These are phyloP conservation scores for Andrena dorsata DNA, from an alignment of 2,888 invertebrate species.

Conservation along the genomic window DNA sequence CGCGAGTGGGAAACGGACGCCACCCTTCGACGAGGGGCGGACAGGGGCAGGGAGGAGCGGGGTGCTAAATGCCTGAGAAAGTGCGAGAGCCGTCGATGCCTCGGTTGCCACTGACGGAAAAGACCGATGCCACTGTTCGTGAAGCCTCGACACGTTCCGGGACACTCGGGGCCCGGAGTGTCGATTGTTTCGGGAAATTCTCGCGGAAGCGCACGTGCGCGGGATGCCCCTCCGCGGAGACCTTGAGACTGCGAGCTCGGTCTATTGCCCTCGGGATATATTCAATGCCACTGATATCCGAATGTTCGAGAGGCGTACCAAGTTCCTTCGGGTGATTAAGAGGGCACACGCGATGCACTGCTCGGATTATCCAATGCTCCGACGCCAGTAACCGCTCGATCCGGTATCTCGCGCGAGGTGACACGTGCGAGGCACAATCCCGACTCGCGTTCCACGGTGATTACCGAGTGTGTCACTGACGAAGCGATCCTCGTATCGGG, in stretches of 20 bases:
- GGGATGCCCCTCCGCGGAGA: background rate
- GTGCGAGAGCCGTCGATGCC: background rate
- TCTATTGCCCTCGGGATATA: background rate
- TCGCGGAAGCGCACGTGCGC: slow-evolving; percentile 7
- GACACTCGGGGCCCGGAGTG: background rate
- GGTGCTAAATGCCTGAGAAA: no score
- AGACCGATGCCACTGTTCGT: slow-evolving; percentile 19
- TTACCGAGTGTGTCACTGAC: slow-evolving; percentile 10
- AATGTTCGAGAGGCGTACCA: background rate
- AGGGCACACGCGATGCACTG: background rate
- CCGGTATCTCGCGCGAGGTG: background rate
- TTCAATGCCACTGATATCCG: background rate
- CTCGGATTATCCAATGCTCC: no score
- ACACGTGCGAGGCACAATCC: slow-evolving; percentile 25
- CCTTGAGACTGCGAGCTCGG: background rate
- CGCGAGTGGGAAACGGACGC: background rate
- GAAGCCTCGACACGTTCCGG: background rate
- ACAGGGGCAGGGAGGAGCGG: background rate
- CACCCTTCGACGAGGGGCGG: background rate
- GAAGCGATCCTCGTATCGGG: background rate
- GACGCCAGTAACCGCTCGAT: background rate
- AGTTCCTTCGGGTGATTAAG: background rate
- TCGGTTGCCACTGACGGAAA: background rate
- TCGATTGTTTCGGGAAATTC: background rate
- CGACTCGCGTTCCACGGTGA: background rate